A percentile compares a stretch with the other conserved stretches of the same genome.
Evolutionary conservation across 2,113 vertebrate species (phyloP).

Genomic region (Spizaetus ornatus): DNA sequence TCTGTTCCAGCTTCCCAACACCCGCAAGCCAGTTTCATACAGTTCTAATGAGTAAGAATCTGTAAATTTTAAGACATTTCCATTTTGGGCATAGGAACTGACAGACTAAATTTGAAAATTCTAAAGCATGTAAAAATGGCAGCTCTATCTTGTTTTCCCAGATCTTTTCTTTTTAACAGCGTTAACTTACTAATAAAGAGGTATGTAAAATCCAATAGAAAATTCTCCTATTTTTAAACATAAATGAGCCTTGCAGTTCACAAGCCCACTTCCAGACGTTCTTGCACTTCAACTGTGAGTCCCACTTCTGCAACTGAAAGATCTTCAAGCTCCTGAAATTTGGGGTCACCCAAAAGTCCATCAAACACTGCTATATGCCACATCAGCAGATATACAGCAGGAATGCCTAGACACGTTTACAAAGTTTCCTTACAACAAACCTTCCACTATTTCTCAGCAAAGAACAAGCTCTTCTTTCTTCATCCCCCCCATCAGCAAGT

Average conservation of each 20-base stretch:
- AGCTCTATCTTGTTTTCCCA: neutral
- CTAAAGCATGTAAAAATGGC: neutral
- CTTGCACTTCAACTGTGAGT: neutral
- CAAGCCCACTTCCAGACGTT: neutral
- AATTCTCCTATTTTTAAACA: neutral
- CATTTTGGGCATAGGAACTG: neutral
- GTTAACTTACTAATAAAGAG: neutral
- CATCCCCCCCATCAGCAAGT: neutral
- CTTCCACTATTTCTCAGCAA: neutral
- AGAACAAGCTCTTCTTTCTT: neutral
- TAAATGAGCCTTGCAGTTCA: neutral
- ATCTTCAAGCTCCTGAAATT: neutral
- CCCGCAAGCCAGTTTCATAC: neutral
- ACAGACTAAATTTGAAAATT: neutral
- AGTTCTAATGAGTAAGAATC: neutral
- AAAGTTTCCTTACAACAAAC: neutral
- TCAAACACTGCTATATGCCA: neutral
- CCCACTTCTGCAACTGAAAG: neutral
- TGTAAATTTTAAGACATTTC: neutral
- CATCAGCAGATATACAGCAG: neutral
- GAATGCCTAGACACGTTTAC: neutral
- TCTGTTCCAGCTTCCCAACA: neutral
- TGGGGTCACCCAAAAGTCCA: neutral
- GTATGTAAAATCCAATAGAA: neutral
- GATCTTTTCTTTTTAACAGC: neutral